phyloP scores from a whole-genome alignment of 2,888 invertebrate genomes.

The Macrosoma leucophasiata region DNA sequence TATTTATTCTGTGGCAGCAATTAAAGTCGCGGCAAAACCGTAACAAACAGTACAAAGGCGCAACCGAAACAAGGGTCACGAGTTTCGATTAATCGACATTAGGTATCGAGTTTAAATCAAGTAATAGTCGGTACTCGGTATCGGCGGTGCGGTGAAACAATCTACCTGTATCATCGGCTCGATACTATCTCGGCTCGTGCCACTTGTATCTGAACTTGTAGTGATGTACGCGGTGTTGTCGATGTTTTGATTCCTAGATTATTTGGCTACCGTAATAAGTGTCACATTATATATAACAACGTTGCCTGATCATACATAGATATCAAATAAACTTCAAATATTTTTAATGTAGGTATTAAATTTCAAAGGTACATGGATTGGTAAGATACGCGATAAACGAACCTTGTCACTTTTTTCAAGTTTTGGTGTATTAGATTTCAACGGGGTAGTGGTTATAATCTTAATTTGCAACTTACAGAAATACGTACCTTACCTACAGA shows the following conservation, averaged over 20 bases:
- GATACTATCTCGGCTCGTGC: slow-evolving; percentile 70
- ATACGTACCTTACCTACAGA: background rate
- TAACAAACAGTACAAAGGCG: too few relatives aligned
- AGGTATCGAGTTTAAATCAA: background rate
- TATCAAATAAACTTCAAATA: background rate
- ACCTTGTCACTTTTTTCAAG: background rate
- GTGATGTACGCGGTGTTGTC: slow-evolving; percentile 36
- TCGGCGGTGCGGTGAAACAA: slow-evolving; percentile 59
- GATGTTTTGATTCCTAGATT: slow-evolving; percentile 24
- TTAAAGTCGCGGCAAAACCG: too few relatives aligned
- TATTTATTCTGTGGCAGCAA: too few relatives aligned
- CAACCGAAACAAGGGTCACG: too few relatives aligned
- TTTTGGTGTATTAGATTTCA: background rate
- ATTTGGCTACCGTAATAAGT: background rate
- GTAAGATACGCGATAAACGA: background rate
- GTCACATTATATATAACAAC: too few relatives aligned
- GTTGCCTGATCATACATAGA: background rate
- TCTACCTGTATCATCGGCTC: slow-evolving; percentile 67
- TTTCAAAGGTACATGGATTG: background rate
- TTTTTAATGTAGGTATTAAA: background rate
- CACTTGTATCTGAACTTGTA: slow-evolving; percentile 57
- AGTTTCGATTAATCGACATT: too few relatives aligned
- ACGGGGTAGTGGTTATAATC: background rate
- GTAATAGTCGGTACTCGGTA: slow-evolving; percentile 30
- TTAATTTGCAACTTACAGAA: background rate